Evolutionary conservation across 2,113 vertebrate species (phyloP), one percentile per base, ranked within the genome.

Genomic region (Desmodus rotundus): DNA sequence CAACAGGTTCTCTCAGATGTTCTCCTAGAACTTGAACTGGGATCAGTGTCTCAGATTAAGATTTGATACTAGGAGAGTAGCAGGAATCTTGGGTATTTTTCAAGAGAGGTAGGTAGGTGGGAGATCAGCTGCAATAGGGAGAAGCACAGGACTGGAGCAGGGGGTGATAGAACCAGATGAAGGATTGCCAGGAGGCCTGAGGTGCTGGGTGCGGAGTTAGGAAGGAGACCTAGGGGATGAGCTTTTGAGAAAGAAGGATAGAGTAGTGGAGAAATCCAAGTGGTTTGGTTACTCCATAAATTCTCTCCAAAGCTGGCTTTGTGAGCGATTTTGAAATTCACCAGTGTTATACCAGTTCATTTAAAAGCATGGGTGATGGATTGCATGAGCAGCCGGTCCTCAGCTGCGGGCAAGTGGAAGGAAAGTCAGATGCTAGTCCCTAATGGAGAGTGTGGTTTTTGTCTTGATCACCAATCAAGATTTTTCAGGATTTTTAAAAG

Each of bases 391-490:
- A 50, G n/a, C 24, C 45, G 78, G 33, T 43, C 83, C 43, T n/a
- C 73, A 83, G 19, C 92, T 31, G 26, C 7, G 73, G 20, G 36
- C 10, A 58, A 86, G 83, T 2, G 5, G 13, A 94, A 96, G 1
- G 15, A 94, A 95, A 2, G 14, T 4, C 54, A 88, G 85, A 85
- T 73, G 22, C 38, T 19, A 0, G 47, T 72, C n/a, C 54, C 4
- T 58, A 85, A 45, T 33, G 72, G 58, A 91, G 88, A 74, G 15
- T 56, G 54, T 65, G 93, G 63, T 78, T 45, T 95, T 76, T 61
- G 58, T 84, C 87, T 88, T 87, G 95, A 84, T 67, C 13, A 87
- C 76, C 70, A 61, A 80, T 95, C 82, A 61, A 36, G 74, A 77
- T 33, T 54, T 90, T 97, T 77, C 7, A 77, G 50, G 14, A 12